Evolutionary conservation across 1,140 invertebrate species (phyloP).

Genomic region (Mercenaria mercenaria): DNA sequence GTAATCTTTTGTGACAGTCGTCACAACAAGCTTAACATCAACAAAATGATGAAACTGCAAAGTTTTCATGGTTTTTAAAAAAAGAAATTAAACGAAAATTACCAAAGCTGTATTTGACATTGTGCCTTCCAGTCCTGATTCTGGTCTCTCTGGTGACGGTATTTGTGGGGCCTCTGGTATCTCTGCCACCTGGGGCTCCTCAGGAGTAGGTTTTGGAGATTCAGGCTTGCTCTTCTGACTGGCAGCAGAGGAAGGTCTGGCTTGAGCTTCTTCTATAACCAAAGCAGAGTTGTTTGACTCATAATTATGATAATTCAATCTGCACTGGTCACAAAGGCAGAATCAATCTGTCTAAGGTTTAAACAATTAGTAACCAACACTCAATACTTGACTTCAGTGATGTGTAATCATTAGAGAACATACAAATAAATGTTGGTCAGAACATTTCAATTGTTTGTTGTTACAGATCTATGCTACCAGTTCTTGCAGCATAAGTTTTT

Average conservation of each 20-base stretch:
- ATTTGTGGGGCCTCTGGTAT: constrained; percentile 75
- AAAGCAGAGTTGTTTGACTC: background rate
- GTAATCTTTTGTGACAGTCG: too few species aligned
- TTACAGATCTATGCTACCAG: too few species aligned
- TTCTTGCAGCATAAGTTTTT: too few species aligned
- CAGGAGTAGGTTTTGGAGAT: constrained; percentile 30
- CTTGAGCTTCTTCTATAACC: constrained; percentile 34
- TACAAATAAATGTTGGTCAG: too few species aligned
- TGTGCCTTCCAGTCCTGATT: constrained; percentile 74
- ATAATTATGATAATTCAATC: background rate
- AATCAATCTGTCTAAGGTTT: background rate
- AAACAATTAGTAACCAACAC: background rate
- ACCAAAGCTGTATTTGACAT: constrained; percentile 81
- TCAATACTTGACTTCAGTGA: background rate
- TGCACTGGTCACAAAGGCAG: too few species aligned
- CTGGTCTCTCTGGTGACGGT: constrained; percentile 76
- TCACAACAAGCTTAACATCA: too few species aligned
- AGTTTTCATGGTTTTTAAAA: too few species aligned
- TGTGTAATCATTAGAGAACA: too few species aligned
- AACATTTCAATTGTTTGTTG: too few species aligned
- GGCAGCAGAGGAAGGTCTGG: constrained; percentile 49
- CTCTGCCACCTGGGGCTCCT: constrained; percentile 18
- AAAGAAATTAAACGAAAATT: too few species aligned
- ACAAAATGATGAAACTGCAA: too few species aligned
- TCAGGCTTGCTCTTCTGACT: constrained; percentile 61